These are phyloP conservation scores for Hesperia comma DNA, from an alignment of 2,888 invertebrate species.

Conservation along the genomic window DNA sequence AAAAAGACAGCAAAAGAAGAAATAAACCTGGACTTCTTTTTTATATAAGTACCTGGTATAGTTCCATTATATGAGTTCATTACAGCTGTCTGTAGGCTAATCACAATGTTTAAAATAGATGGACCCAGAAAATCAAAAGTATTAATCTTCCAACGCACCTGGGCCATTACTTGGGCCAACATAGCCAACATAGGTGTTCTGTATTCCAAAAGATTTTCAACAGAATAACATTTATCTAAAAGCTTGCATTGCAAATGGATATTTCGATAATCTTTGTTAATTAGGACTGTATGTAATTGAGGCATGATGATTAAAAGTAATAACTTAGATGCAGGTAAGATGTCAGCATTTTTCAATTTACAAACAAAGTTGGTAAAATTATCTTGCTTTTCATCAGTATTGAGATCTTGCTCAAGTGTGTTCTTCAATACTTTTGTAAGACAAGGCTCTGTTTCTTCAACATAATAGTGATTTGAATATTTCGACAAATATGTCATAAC, in stretches of 20 bases:
- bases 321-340: conserved; percentile 60
- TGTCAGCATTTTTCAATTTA: conserved; percentile 56
- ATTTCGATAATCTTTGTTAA: conserved; percentile 53
- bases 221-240: conserved; percentile 54
- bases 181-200: conserved; percentile 72
- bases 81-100: conserved; percentile 60
- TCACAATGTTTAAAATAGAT: conserved; percentile 55
- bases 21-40: no score
- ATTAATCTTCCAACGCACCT: conserved; percentile 65
- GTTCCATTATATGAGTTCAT: conserved; percentile 56
- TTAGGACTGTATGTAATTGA: conserved; percentile 62
- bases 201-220: conserved; percentile 61
- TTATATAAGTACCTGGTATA: conserved; percentile 59
- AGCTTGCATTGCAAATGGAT: conserved; percentile 61
- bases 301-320: conserved; percentile 71
- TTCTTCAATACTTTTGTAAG: conserved; percentile 58
- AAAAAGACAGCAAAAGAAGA: no score
- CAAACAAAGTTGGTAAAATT: conserved; percentile 64
- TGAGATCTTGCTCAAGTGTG: conserved; percentile 51
- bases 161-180: conserved; percentile 69
- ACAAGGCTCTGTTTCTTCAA: conserved; percentile 63
- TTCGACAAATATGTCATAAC: conserved; percentile 60
- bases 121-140: conserved; percentile 58
- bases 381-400: conserved; percentile 54
- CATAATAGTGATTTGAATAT: conserved; percentile 66